Evolutionary conservation across 2,113 vertebrate genomes (phyloP).

Genomic region (Silurus meridionalis): DNA sequence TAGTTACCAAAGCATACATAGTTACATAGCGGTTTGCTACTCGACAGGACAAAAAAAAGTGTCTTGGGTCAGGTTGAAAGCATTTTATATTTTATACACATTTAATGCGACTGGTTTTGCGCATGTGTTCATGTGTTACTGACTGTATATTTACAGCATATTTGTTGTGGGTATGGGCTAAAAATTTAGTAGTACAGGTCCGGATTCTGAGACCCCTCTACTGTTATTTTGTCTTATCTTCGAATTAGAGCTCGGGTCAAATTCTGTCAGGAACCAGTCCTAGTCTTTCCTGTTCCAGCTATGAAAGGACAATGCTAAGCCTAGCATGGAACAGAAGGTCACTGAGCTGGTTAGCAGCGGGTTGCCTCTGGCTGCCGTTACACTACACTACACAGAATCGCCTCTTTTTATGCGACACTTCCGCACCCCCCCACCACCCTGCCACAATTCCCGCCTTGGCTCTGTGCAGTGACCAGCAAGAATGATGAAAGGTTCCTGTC

Average conservation of each 20-base stretch:
- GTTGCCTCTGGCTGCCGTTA: conserved; percentile 12
- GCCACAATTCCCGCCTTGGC: neutral
- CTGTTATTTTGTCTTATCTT: conserved; percentile 35
- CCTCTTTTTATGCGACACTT: conserved; percentile 21
- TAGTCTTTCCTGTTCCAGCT: neutral
- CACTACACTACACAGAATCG: conserved; percentile 7
- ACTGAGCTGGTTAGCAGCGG: conserved; percentile 62
- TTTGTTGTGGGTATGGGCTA: too few species aligned
- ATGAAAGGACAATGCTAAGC: conserved; percentile 9
- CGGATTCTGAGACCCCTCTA: too few species aligned
- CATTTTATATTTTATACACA: too few species aligned
- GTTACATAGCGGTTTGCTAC: too few species aligned
- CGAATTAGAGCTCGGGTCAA: neutral
- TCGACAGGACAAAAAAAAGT: too few species aligned
- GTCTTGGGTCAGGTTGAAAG: too few species aligned
- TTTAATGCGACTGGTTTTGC: too few species aligned
- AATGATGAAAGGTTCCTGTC: conserved; percentile 10
- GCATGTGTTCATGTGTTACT: too few species aligned
- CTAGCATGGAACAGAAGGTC: conserved; percentile 68
- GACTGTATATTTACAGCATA: too few species aligned
- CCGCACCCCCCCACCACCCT: neutral
- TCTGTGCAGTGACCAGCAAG: conserved; percentile 9
- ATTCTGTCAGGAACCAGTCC: conserved; percentile 52
- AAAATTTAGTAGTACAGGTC: too few species aligned
- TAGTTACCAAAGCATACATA: conserved; percentile 8